Evolutionary conservation across 35 echinoderm and acorn worm genomes (phyloP), one percentile per base, ranked within the genome.

Genomic region (Apostichopus parvimensis): DNA sequence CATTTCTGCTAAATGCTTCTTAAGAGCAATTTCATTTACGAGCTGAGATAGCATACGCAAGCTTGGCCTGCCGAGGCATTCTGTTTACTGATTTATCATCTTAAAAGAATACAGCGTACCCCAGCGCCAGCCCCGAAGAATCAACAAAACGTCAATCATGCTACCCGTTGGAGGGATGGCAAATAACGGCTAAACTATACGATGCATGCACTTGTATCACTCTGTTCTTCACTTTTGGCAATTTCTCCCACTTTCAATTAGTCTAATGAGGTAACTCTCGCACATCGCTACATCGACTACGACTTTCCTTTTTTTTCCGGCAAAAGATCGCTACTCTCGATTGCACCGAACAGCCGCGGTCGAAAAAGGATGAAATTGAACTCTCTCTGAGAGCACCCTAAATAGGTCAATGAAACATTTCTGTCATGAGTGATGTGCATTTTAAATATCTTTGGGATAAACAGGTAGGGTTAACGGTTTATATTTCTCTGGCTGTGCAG

Each of bases 81-180:
- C 81, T 84, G 81, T 84, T 84, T 84, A 84, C 81, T 62, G 81
- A 84, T 84, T 58, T 84, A 59, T 84, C 81, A 84, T 84, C 55
- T 52, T 8, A 54, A 21, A 18, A 84, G 57, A 45, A 58, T 59
- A 22, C 15, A 84, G 55, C 8, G 8, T 9, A 59, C 55, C 81
- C 81, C 81, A 6, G 17, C 17, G 7, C 6, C 81, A 58, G 81
- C 81, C 81, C 24, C 81, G 20, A 58, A 84, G 55, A 84, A 84
- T 84, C 81, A 84, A 84, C 81, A 84, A 84, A 84, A 84, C 81
- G 81, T 84, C 81, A 56, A 84, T 84, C 81, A 84, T 58, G 57
- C 81, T 2, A 20, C 53, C 57, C 81, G 58, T 61, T 61, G 13
- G 18, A 84, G 58, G 57, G 57, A 58, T 84, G 21, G 17, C 55